Percentiles rank a stretch among this genome's conserved stretches.
Evolutionary conservation across 1,140 invertebrate genomes (phyloP).

Genomic region (Macrosteles quadrilineatus): DNA sequence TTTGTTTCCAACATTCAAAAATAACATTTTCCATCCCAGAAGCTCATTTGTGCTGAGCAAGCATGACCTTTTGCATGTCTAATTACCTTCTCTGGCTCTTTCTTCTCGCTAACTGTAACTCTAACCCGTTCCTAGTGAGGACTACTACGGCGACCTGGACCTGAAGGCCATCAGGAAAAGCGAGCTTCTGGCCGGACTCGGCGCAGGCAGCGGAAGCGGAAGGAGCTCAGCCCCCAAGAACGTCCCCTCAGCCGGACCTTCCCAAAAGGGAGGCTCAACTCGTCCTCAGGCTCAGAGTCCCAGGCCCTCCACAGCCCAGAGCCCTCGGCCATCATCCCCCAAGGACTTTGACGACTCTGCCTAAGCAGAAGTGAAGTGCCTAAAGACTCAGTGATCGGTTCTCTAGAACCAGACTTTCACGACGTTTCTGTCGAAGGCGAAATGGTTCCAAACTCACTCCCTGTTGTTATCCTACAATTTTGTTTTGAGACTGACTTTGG

Average conservation of each 20-base stretch:
- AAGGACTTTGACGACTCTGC: slow-evolving; percentile 26
- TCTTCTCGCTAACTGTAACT: slow-evolving; percentile 14
- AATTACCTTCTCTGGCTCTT: background rate
- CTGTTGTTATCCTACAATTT: background rate
- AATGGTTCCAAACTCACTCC: background rate
- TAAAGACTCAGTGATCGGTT: background rate
- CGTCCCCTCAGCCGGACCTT: slow-evolving; percentile 13
- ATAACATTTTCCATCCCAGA: too few relatives aligned
- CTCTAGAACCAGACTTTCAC: background rate
- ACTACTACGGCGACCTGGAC: slow-evolving; percentile 94
- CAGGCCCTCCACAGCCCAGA: slow-evolving; percentile 52
- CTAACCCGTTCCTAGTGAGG: slow-evolving; percentile 68
- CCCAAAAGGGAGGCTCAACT: slow-evolving; percentile 29
- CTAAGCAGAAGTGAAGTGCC: background rate
- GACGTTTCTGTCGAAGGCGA: too few relatives aligned
- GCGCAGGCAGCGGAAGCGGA: slow-evolving; percentile 57
- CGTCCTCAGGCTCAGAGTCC: slow-evolving; percentile 36
- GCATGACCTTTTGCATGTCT: slow-evolving; percentile 21
- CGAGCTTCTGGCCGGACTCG: slow-evolving; percentile 78
- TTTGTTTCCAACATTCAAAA: too few relatives aligned
- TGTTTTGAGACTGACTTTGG: background rate
- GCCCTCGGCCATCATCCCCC: slow-evolving; percentile 40
- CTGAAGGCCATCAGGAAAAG: slow-evolving; percentile 91
- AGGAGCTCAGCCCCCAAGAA: background rate
- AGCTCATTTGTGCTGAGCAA: too few relatives aligned